A percentile compares a stretch with the other conserved stretches of the same genome.
These are phyloP conservation scores for Aradophagus sp. DNA, from an alignment of 1,140 invertebrate genomes.

Conservation along the genomic window DNA sequence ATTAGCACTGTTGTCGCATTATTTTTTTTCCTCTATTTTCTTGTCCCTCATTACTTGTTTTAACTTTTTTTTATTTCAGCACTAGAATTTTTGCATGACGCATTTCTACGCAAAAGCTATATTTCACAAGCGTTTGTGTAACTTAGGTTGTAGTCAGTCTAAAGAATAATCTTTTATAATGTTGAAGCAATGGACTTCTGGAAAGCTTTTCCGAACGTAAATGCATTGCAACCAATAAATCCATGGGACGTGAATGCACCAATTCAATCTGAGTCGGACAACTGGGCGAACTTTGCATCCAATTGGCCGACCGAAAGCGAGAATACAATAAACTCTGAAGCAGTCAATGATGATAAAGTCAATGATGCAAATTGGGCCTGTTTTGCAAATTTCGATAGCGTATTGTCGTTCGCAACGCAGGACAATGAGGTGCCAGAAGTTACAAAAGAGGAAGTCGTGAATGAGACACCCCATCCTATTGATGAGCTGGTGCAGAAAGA, in stretches of 20 bases:
- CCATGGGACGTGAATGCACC: slow-evolving; percentile 65
- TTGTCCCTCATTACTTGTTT: not conserved
- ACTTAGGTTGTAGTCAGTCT: not conserved
- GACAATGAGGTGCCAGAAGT: not conserved
- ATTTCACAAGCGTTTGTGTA: not conserved
- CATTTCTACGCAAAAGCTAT: not conserved
- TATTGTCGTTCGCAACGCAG: slow-evolving; percentile 6
- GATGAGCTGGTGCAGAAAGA: slow-evolving; percentile 1
- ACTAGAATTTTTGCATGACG: not conserved
- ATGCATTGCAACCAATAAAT: slow-evolving; percentile 58
- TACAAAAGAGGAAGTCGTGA: not conserved
- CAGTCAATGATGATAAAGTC: not conserved
- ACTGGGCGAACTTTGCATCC: slow-evolving; percentile 70
- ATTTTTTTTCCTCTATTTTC: not conserved
- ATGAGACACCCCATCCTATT: not conserved
- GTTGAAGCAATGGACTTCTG: slow-evolving; percentile 63
- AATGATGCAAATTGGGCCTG: slow-evolving; percentile 16
- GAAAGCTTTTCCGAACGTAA: slow-evolving; percentile 41
- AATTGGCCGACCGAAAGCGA: slow-evolving; percentile 25
- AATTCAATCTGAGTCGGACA: slow-evolving; percentile 56
- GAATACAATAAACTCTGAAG: not conserved
- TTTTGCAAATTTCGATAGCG: slow-evolving; percentile 27
- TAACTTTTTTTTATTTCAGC: not conserved
- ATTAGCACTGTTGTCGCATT: slow-evolving; percentile 3
- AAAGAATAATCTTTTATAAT: slow-evolving; percentile 14